These are phyloP conservation scores for Oceanodroma leucorhoa DNA, from an alignment of 2,797 vertebrate species.

Conservation along the genomic window DNA sequence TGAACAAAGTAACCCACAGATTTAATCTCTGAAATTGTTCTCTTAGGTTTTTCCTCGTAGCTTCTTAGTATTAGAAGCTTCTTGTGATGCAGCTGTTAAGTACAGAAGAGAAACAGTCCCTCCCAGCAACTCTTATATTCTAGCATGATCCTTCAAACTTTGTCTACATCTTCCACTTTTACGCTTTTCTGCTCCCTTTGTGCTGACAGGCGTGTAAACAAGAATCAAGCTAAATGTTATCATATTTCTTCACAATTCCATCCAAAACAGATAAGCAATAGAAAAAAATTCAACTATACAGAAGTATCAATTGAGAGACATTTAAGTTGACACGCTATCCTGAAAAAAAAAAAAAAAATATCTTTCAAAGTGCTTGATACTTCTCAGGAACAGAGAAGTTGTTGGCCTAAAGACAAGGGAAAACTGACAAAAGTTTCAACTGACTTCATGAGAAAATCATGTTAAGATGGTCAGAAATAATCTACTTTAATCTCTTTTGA, in stretches of 20 bases:
- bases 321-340: background rate
- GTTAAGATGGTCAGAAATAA: background rate
- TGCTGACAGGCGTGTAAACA: accelerated
- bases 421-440: background rate
- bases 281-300: background rate
- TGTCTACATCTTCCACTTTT: background rate
- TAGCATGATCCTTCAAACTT: background rate
- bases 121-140: background rate
- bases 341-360: background rate
- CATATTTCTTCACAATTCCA: background rate
- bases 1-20: background rate
- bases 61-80: background rate
- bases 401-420: background rate
- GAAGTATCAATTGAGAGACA: background rate
- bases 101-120: background rate
- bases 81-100: background rate
- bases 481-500: background rate
- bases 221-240: background rate
- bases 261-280: background rate
- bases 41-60: background rate
- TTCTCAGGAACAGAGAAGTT: background rate
- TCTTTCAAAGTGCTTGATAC: background rate
- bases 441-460: background rate
- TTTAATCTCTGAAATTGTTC: background rate
- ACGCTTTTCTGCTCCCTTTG: background rate